These are phyloP conservation scores for Ciconia maguari DNA, from an alignment of 2,113 vertebrate species.

Conservation along the genomic window DNA sequence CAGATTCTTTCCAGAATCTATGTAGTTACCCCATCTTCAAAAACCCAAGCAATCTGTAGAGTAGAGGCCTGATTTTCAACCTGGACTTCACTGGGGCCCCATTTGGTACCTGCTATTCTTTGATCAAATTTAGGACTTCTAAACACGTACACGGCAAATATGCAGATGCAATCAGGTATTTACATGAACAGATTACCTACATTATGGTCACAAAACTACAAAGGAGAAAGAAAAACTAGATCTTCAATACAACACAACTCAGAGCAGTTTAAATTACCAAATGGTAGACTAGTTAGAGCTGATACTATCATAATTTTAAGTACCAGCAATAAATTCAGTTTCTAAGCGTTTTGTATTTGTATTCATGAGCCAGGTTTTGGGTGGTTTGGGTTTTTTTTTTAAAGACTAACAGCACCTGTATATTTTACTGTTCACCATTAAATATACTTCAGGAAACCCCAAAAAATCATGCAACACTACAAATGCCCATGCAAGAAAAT, in stretches of 20 bases:
- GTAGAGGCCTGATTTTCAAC: background rate
- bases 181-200: background rate
- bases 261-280: background rate
- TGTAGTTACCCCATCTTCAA: too few relatives aligned
- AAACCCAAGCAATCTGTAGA: fast-evolving
- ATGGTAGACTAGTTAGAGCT: background rate
- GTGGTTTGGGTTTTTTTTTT: background rate
- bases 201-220: background rate
- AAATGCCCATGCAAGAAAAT: background rate
- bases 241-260: background rate
- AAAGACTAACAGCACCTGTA: background rate
- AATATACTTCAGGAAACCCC: background rate
- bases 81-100: too few relatives aligned
- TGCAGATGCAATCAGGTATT: background rate
- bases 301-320: background rate
- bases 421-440: background rate
- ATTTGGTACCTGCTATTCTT: background rate
- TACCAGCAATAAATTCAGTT: background rate
- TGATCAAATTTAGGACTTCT: background rate
- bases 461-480: background rate
- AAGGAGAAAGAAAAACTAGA: background rate
- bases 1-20: fast-evolving
- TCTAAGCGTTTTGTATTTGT: background rate
- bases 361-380: background rate
- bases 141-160: fast-evolving